Percentiles rank a stretch among this genome's conserved stretches.
These are phyloP conservation scores for Eupeodes corollae DNA, from an alignment of 1,140 invertebrate genomes.

Conservation along the genomic window DNA sequence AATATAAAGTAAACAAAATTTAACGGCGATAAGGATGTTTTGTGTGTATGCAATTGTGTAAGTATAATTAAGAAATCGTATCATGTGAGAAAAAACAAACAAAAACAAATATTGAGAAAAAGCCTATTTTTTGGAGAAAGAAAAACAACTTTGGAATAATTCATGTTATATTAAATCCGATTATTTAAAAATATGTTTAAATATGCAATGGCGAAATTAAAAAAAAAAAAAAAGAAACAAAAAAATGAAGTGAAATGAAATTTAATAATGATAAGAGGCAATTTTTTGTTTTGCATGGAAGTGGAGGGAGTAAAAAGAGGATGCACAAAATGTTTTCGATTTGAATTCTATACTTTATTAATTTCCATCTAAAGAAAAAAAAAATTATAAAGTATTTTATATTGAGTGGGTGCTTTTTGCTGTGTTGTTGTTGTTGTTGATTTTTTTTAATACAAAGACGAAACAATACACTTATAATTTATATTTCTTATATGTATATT, in stretches of 20 bases:
- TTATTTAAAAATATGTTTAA: too few relatives aligned
- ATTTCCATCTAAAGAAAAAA: not conserved
- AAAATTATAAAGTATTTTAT: not conserved
- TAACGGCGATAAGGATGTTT: not conserved
- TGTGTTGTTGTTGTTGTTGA: not conserved
- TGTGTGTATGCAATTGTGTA: too few relatives aligned
- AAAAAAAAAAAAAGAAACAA: too few relatives aligned
- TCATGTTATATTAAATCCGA: not conserved
- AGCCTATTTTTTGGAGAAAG: too few relatives aligned
- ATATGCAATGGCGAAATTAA: too few relatives aligned
- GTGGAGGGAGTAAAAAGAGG: not conserved
- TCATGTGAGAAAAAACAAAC: too few relatives aligned
- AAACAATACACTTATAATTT: conserved; percentile 4
- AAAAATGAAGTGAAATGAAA: not conserved
- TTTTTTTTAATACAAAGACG: conserved; percentile 2
- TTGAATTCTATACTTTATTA: not conserved
- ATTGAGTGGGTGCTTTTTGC: too few relatives aligned
- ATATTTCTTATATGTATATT: conserved; percentile 2
- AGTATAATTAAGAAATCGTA: too few relatives aligned
- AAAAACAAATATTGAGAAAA: too few relatives aligned
- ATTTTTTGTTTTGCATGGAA: not conserved
- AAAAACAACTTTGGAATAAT: not conserved
- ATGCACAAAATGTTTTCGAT: not conserved
- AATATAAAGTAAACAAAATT: not conserved
- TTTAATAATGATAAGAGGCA: not conserved